A percentile compares a stretch with the other conserved stretches of the same genome.
Evolutionary conservation across 1,140 invertebrate genomes (phyloP).

Genomic region (Neodiprion pinetum): DNA sequence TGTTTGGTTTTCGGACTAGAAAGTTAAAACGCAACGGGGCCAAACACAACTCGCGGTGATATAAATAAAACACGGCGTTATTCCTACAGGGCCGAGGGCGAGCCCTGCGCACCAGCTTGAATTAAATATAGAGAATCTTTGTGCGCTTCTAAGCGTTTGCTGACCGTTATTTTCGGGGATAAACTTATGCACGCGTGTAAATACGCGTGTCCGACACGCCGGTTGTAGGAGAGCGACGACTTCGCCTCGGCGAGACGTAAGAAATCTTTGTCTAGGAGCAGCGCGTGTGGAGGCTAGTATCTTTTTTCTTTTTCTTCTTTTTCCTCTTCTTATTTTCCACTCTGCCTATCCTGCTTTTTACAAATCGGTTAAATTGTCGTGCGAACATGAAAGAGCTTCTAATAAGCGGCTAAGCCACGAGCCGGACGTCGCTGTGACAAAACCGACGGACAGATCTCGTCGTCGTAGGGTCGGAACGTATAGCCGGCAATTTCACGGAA

Average conservation of each 20-base stretch:
- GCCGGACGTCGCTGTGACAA: neutral
- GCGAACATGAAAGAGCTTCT: neutral
- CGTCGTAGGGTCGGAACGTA: neutral
- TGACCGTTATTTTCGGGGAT: no score
- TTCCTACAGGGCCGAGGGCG: no score
- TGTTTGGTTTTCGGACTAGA: conserved; percentile 12
- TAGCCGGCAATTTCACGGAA: conserved; percentile 14
- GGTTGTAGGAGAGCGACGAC: no score
- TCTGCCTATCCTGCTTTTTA: conserved; percentile 12
- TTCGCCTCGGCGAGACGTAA: neutral
- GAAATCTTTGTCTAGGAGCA: conserved; percentile 10
- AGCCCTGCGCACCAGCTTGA: no score
- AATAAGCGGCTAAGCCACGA: neutral
- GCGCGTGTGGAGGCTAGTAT: neutral
- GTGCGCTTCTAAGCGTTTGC: no score
- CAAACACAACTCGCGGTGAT: neutral
- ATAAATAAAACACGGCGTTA: no score
- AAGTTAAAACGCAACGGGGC: conserved; percentile 5
- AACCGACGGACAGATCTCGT: neutral
- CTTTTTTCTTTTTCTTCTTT: neutral
- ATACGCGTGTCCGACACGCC: no score
- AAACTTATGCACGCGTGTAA: no score
- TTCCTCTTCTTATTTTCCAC: neutral
- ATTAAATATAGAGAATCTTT: no score
- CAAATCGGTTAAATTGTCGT: no score